Evolutionary conservation across 2,888 invertebrate genomes (phyloP), one percentile per base, ranked within the genome.

Genomic region (Halictus quadricinctus): DNA sequence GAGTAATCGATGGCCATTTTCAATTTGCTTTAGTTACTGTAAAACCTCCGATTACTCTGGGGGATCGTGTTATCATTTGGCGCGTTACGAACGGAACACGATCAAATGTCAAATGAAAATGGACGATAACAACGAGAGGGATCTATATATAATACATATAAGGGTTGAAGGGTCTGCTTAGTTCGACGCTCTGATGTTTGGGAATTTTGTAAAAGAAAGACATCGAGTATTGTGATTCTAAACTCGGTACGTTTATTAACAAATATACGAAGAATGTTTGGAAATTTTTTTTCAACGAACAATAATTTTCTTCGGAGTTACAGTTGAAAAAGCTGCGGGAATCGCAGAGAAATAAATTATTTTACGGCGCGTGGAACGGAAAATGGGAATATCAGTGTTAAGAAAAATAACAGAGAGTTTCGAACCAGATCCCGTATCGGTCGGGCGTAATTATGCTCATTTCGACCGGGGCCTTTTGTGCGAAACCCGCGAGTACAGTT

Each of bases 401-500:
- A 10, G 58, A 58, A n/a, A 58, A 58, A 3, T 21, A 12, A n/a
- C 12, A 21, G 58, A n/a, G n/a, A 58, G 7, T 72, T 29, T 50
- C 36, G 64, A 29, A 15, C 4, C 29, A 13, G 36, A 77, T 43
- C 54, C 5, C 18, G 36, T 50, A 54, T 25, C 36, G 10, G 48
- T 41, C 8, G 13, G 18, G 10, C n/a, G 18, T 69, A 41, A 54
- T 25, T 46, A 64, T n/a, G n/a, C 29, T 21, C 21, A n/a, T 29
- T 29, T 29, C 1, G 41, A 36, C 6, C 58, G 25, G 36, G 48
- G 46, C 60, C 36, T 69, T 54, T n/a, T 25, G 29, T 8, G 18
- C 25, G 25, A 50, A 75, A 80, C 84, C 82, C 79, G 83, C 66
- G 73, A 75, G 78, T 75, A 46, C 41, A 72, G 43, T 74, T 70